phyloP scores from a whole-genome alignment of 2,113 vertebrate species.

The Canis aureus region DNA sequence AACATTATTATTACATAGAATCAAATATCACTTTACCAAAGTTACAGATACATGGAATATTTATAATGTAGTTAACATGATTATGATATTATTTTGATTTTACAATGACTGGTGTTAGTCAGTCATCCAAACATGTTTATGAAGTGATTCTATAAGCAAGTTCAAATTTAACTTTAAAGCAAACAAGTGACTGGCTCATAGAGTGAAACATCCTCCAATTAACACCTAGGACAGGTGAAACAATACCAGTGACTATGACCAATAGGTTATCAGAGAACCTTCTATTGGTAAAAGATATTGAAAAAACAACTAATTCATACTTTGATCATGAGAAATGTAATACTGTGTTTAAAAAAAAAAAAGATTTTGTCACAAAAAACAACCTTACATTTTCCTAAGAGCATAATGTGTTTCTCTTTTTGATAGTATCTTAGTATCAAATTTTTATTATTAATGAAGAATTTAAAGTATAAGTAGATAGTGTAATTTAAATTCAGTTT shows the following conservation, averaged over 20 bases:
- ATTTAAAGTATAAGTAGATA: background rate
- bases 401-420: background rate
- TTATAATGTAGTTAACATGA: background rate
- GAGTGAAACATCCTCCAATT: background rate
- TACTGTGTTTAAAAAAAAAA: background rate
- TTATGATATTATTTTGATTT: background rate
- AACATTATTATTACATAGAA: background rate
- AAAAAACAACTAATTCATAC: slow-evolving; percentile 33
- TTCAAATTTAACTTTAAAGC: background rate
- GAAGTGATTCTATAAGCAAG: background rate
- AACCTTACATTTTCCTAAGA: background rate
- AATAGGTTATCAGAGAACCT: background rate
- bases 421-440: background rate
- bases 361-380: background rate
- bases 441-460: background rate
- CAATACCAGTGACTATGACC: background rate
- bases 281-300: background rate
- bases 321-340: background rate
- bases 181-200: background rate
- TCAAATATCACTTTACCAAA: background rate
- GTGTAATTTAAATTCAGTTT: background rate
- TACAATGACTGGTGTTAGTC: background rate
- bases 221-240: background rate
- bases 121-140: background rate
- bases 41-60: background rate